Percentiles rank a stretch among this genome's conserved stretches.
phyloP scores from a whole-genome alignment of 2,113 vertebrate species.

The Dasypus novemcinctus region DNA sequence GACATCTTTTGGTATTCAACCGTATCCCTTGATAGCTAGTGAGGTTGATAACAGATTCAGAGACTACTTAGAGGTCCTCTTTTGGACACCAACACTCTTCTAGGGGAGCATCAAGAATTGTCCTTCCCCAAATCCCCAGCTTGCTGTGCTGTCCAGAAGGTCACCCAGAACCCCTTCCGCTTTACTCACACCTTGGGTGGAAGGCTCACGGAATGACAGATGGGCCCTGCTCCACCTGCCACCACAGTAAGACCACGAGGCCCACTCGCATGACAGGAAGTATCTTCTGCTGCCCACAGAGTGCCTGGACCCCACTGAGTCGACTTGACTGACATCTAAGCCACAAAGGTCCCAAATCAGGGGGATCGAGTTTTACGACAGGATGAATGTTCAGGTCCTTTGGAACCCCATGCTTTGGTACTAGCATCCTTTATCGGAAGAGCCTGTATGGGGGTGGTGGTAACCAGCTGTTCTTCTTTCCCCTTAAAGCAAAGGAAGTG shows the following conservation, averaged over 20 bases:
- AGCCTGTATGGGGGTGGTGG: slow-evolving; percentile 22
- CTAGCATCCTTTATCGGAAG: slow-evolving; percentile 55
- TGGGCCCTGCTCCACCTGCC: not conserved
- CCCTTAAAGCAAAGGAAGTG: slow-evolving; percentile 61
- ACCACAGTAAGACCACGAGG: not conserved
- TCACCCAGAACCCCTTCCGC: not conserved
- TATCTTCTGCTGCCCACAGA: slow-evolving; percentile 63
- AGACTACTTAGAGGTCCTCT: not conserved
- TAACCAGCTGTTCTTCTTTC: slow-evolving; percentile 68
- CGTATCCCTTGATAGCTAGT: not conserved
- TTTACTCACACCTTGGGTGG: slow-evolving; percentile 23
- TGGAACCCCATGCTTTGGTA: slow-evolving; percentile 56
- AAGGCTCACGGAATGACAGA: not conserved
- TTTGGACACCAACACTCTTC: not conserved
- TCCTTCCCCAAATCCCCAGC: not conserved
- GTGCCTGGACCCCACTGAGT: slow-evolving; percentile 3
- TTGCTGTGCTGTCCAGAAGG: not conserved
- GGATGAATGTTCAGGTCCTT: slow-evolving; percentile 55
- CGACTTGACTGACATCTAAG: slow-evolving; percentile 14
- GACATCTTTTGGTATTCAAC: not conserved
- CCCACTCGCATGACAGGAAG: slow-evolving; percentile 35
- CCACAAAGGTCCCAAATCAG: not conserved
- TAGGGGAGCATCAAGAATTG: no score
- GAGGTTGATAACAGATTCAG: not conserved
- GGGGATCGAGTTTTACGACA: slow-evolving; percentile 68